These are phyloP conservation scores for Pogoniulus pusillus DNA, from an alignment of 2,797 vertebrate species.

Conservation along the genomic window DNA sequence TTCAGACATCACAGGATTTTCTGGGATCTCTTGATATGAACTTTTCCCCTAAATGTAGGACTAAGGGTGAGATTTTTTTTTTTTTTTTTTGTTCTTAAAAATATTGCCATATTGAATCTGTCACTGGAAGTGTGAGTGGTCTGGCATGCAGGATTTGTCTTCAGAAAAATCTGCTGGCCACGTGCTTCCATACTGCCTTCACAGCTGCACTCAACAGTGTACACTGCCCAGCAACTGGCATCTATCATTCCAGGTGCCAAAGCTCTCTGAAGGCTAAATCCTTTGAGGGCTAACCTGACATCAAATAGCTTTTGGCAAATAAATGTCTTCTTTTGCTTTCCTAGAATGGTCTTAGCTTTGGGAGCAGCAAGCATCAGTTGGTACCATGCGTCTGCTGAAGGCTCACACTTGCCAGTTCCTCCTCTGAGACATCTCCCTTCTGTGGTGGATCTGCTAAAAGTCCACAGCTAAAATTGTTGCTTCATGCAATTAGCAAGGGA, in stretches of 20 bases:
- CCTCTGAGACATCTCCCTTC: not conserved
- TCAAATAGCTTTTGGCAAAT: not conserved
- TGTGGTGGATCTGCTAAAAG: not conserved
- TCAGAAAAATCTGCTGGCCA: not conserved
- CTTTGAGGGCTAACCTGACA: not conserved
- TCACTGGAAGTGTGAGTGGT: not conserved
- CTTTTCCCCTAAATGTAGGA: not conserved
- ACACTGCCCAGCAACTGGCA: rapidly evolving
- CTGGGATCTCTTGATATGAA: not conserved
- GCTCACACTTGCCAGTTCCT: not conserved
- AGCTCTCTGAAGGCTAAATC: not conserved
- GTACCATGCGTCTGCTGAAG: not conserved
- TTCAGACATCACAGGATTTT: not conserved
- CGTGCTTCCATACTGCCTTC: not conserved
- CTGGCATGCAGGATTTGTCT: not conserved
- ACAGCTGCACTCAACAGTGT: rapidly evolving
- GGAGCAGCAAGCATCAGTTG: not conserved
- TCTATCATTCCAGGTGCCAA: not conserved
- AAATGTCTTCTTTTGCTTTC: slow-evolving; percentile 2
- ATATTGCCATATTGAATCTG: rapidly evolving
- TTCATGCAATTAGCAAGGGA: not conserved
- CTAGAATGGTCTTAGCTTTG: not conserved
- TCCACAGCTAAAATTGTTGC: not conserved
- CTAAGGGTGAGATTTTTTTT: not conserved
- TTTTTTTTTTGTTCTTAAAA: not conserved